Evolutionary conservation across 2,113 vertebrate species (phyloP), one percentile per base, ranked within the genome.

Genomic region (Tichodroma muraria): DNA sequence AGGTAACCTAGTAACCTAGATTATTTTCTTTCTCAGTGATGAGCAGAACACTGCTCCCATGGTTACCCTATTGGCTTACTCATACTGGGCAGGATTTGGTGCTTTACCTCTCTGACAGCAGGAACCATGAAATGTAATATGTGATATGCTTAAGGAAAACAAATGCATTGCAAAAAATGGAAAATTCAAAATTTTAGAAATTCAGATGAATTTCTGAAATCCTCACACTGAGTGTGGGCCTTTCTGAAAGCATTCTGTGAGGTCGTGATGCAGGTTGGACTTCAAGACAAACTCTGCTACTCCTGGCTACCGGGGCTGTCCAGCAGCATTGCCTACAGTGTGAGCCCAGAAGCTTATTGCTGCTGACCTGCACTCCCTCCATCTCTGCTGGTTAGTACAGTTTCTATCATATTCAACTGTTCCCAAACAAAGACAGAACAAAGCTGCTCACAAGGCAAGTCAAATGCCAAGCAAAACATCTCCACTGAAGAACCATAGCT

Each of bases 191-290:
- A 75, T 27, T 71, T 24, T 60, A 77, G 45, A 79, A 71, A 64
- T 35, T 9, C 56, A 16, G 75, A 60, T 27, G 21, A 57, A 47
- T 68, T 79, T 90, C 33, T 81, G 57, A 81, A 81, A 79, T 7
- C 2, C 19, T 81, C 9, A 24, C 8, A 13, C 21, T n/a, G 44
- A 82, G 14, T 0, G 0, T 30, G 33, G 30, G 38, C 35, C 28
- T 66, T 89, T 78, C 69, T 35, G 38, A 59, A 57, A 73, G 37
- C 13, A 38, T 50, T 79, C 60, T 44, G 21, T 77, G 35, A 53
- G 42, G 47, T 33, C 33, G n/a, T 6, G 21, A 54, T 73, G 35
- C 71, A 85, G 31, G 40, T n/a, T n/a, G n/a, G 15, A 35, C 45
- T 82, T 45, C 40, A 53, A 8, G 47, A 69, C 37, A 85, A 81